These are phyloP conservation scores for Thryonomys swinderianus DNA, from an alignment of 2,113 vertebrate genomes.

Conservation along the genomic window DNA sequence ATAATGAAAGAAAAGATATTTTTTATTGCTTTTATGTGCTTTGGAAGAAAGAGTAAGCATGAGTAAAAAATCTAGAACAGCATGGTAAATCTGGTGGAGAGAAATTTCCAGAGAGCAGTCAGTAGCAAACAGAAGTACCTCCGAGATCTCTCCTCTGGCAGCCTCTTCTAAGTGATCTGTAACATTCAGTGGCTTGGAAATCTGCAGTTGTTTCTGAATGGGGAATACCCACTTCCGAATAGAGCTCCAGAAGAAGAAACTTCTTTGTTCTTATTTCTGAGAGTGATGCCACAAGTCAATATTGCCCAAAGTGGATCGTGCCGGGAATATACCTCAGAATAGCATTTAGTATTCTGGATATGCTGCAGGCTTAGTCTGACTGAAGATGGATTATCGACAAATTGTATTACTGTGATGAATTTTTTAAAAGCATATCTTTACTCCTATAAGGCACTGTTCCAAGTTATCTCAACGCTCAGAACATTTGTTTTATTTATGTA, in stretches of 20 bases:
- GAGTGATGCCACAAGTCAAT: constrained; percentile 17
- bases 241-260: constrained; percentile 2
- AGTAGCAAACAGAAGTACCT: neutral
- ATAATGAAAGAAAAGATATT: neutral
- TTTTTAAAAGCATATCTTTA: constrained; percentile 67
- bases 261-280: constrained; percentile 35
- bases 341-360: constrained; percentile 51
- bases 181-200: neutral
- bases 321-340: neutral
- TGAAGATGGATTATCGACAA: constrained; percentile 60
- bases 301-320: neutral
- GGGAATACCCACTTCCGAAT: neutral
- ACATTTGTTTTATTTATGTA: constrained; percentile 58
- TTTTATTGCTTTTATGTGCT: neutral
- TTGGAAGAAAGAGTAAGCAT: neutral
- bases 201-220: neutral
- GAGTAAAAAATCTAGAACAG: neutral
- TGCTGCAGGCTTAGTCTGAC: neutral
- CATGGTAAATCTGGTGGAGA: neutral
- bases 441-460: constrained; percentile 18
- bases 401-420: constrained; percentile 46
- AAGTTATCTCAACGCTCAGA: constrained; percentile 29
- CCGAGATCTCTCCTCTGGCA: neutral
- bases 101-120: neutral
- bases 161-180: neutral